These are phyloP conservation scores for Gastrophryne carolinensis DNA, from an alignment of 2,797 vertebrate species.

Conservation along the genomic window DNA sequence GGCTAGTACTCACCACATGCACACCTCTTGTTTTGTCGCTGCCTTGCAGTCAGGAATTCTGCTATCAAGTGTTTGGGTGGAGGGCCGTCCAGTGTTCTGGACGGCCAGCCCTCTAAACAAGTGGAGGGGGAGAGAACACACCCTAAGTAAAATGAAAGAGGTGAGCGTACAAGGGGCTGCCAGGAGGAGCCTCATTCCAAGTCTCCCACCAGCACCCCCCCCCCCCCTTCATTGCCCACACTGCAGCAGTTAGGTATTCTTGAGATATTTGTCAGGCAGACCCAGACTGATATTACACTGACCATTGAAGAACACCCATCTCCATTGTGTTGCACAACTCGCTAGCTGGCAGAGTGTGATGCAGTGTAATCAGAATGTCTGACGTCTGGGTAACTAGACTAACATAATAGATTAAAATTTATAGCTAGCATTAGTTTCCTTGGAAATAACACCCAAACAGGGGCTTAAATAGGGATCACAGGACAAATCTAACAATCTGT, in stretches of 20 bases:
- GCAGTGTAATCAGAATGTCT: too few species aligned
- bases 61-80: constrained; percentile 43
- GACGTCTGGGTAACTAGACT: too few species aligned
- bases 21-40: not conserved
- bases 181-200: not conserved
- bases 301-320: not conserved
- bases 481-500: too few species aligned
- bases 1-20: constrained; percentile 24
- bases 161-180: constrained; percentile 1
- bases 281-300: not conserved
- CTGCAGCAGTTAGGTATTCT: constrained; percentile 15
- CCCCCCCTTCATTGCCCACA: not conserved
- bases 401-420: too few species aligned
- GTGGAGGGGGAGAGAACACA: constrained; percentile 9
- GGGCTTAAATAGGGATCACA: too few species aligned
- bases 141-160: constrained; percentile 31
- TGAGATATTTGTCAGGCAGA: not conserved
- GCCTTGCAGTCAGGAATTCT: constrained; percentile 21
- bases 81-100: constrained; percentile 32
- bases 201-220: constrained; percentile 14
- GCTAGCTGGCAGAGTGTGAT: too few species aligned
- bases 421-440: too few species aligned
- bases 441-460: too few species aligned
- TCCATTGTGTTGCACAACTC: not conserved
- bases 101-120: constrained; percentile 33